Base-by-base conservation (phyloP, 1,140 invertebrate genomes). In the Hylyphantes graminicola region DNA sequence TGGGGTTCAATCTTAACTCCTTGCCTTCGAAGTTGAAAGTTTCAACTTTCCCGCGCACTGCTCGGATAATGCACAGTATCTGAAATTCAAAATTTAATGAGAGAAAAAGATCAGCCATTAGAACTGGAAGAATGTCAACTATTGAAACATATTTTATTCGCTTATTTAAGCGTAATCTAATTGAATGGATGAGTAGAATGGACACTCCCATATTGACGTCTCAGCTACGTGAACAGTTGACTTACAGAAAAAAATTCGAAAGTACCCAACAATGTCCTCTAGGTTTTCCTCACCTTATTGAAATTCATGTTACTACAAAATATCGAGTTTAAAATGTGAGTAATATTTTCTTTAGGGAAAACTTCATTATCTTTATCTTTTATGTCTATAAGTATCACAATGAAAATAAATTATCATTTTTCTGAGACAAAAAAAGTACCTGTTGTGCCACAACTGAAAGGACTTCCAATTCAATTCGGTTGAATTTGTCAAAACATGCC, bases 401-500 rank as follows among this genome's bases (percentile, higher is more conserved):
- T n/a, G n/a, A n/a, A 61, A 15, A 3, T 61, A 61, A 10, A 35
- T 35, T 1, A 35, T 35, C 1, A 35, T 35, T 35, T 35, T 35
- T 35, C 5, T 35, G 2, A 2, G 35, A 35, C 1, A 35, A 35
- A 35, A 35, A 35, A 35, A 35, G 17, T 78, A 86, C 83, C 72
- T 85, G 82, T 19, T 95, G 94, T 0, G 94, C 94, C 0, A 96
- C 93, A 0, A 95, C 94, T 0, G 94, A 95, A 0, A 96, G 88
- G 7, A 96, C 94, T 90, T 97, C 96, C 65, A 97, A 91, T 86
- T 97, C 96, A 86, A 98, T 97, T n/a, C 95, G 91, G 89, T 98
- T 98, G 88, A 98, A 98, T 90, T 98, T 96, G 88, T 98, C 96
- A 88, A 98, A 97, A 88, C 96, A 98, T 0, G 94, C 95, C 96